Evolutionary conservation across 2,113 vertebrate species (phyloP), one percentile per base, ranked within the genome.

Genomic region (Lichenostomus cassidix): DNA sequence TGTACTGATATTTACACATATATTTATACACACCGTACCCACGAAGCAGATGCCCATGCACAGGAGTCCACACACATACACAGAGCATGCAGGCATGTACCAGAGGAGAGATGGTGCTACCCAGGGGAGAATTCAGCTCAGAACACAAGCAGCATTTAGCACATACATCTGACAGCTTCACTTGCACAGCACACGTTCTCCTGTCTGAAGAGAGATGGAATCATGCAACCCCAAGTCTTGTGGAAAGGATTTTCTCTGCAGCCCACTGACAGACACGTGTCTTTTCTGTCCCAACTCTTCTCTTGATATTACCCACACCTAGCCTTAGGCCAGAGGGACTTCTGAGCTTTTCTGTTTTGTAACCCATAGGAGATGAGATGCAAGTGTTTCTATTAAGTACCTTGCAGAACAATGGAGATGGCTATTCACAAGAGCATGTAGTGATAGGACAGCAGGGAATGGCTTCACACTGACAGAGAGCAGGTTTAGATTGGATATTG

Each of bases 31-130:
- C 92, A 94, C 33, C 37, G 85, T 92, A 86, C 87, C 93, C 94
- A 97, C 83, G 42, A 92, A 95, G 91, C 96, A 95, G 90, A 95
- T 94, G 91, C 91, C 95, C 46, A 1, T 33, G 52, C 87, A 25
- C 77, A 83, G 74, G 81, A 94, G 90, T 89, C 85, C 93, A 88
- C 87, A 63, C 4, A 3, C 92, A 88, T 87, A 80, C 41, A 90
- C 82, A 92, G 5, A 64, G 85, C 71, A 71, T 52, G 73, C 22
- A 96, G 88, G 82, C 93, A 59, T 29, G 67, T 15, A 62, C 59
- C 78, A 50, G 14, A n/a, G 42, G 50, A 79, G 79, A 77, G 79
- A 70, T 67, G 74, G 68, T 55, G 85, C 94, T 77, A 70, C 55
- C 65, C 90, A 67, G 52, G 87, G 71, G 85, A 88, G 50, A 77